phyloP scores from a whole-genome alignment of 1,140 invertebrate species.

The Diabrotica virgifera region DNA sequence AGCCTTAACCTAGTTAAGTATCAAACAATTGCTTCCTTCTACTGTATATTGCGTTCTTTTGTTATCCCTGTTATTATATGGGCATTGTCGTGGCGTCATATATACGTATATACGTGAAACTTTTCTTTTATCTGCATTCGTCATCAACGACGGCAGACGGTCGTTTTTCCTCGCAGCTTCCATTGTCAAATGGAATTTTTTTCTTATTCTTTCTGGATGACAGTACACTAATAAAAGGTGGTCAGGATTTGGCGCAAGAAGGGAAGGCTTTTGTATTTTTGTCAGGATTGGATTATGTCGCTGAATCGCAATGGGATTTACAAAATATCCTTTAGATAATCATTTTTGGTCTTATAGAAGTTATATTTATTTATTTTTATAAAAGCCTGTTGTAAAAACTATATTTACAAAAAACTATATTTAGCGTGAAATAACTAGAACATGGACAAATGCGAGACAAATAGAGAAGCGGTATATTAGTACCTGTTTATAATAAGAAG shows the following conservation, averaged over 20 bases:
- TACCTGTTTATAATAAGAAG: no score
- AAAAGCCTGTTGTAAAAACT: no score
- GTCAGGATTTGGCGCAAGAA: neutral
- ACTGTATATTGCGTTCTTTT: conserved; percentile 41
- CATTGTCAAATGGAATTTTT: conserved; percentile 35
- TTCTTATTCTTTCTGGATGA: conserved; percentile 23
- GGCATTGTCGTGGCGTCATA: conserved; percentile 35
- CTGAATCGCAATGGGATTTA: neutral
- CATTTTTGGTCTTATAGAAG: neutral
- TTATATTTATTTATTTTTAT: neutral
- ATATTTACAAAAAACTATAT: no score
- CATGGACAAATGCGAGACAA: no score
- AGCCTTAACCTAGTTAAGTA: conserved; percentile 34
- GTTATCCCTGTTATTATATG: conserved; percentile 40
- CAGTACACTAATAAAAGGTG: neutral
- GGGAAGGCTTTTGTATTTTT: no score
- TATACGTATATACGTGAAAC: conserved; percentile 28
- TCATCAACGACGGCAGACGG: conserved; percentile 23
- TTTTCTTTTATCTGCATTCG: conserved; percentile 38
- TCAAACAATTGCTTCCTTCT: conserved; percentile 33
- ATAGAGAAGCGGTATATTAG: no score
- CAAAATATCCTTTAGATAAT: neutral
- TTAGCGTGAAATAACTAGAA: no score
- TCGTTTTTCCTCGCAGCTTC: conserved; percentile 16
- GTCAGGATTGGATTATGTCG: no score